These are phyloP conservation scores for Rhagonycha lutea DNA, from an alignment of 2,888 invertebrate genomes.

Conservation along the genomic window DNA sequence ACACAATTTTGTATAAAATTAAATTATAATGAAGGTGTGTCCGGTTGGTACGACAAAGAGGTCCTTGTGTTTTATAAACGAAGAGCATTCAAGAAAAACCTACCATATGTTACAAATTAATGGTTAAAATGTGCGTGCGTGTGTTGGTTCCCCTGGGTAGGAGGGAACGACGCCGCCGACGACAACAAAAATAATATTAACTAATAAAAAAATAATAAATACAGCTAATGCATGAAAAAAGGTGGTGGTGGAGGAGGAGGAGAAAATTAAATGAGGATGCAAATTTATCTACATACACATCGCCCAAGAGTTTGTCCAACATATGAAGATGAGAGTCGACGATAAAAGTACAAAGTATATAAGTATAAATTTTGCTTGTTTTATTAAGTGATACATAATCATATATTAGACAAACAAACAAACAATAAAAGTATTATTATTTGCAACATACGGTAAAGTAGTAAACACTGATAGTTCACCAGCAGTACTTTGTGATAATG, in stretches of 20 bases:
- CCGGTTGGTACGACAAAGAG: not conserved
- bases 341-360: conserved; percentile 19
- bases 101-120: conserved; percentile 53
- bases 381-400: conserved; percentile 22
- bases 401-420: conserved; percentile 38
- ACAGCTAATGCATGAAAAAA: conserved; percentile 5
- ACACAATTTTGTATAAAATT: not conserved
- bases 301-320: conserved; percentile 32
- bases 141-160: not conserved
- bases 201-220: conserved; percentile 23
- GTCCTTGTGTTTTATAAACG: conserved; percentile 27
- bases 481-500: conserved; percentile 40
- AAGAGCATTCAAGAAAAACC: conserved; percentile 39
- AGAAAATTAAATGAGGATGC: conserved; percentile 16
- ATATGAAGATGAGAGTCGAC: conserved; percentile 28
- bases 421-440: conserved; percentile 39
- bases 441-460: conserved; percentile 55
- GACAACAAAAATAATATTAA: conserved; percentile 4
- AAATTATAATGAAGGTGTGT: not conserved
- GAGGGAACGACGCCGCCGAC: not conserved
- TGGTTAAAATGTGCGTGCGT: not conserved
- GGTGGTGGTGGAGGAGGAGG: not conserved
- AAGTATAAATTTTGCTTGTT: conserved; percentile 7
- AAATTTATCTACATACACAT: conserved; percentile 25
- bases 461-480: conserved; percentile 49